Percentiles rank a stretch among this genome's conserved stretches.
Conservation (phyloP, 2,113 vertebrate genomes). For the Pongo pygmaeus region DNA sequence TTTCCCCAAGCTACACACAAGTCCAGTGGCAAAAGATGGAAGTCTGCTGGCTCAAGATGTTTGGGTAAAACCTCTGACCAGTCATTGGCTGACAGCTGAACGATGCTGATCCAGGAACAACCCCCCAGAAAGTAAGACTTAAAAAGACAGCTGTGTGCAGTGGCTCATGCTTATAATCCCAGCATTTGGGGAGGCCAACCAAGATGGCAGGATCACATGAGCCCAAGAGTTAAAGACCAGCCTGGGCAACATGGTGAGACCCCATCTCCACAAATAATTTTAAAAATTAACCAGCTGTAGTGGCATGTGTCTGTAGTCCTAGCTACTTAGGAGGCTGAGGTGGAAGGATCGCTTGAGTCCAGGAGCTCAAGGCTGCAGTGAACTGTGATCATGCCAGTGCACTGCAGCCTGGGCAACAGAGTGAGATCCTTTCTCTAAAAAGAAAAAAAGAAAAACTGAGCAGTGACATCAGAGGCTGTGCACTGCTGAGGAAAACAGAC, state of each 20-base stretch:
- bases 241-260: too few relatives aligned
- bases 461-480: not conserved
- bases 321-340: not conserved
- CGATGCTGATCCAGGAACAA: not conserved
- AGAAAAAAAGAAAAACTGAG: not conserved
- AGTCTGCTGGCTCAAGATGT: not conserved
- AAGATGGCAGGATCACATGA: too few relatives aligned
- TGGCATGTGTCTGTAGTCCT: not conserved
- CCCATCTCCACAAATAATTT: too few relatives aligned
- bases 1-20: not conserved
- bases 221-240: too few relatives aligned
- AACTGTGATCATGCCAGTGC: not conserved
- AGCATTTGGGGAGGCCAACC: too few relatives aligned
- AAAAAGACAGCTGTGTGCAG: not conserved
- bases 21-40: not conserved
- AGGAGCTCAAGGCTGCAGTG: not conserved
- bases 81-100: not conserved
- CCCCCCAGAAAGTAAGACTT: not conserved
- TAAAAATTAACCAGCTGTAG: not conserved
- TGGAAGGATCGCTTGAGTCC: not conserved
- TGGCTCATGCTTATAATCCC: too few relatives aligned
- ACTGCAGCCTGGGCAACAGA: not conserved
- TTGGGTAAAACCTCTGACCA: constrained; percentile 3
- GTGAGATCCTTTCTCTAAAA: not conserved
- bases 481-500: not conserved